These are phyloP conservation scores for Arothron firmamentum DNA, from an alignment of 2,113 vertebrate species.

Conservation along the genomic window DNA sequence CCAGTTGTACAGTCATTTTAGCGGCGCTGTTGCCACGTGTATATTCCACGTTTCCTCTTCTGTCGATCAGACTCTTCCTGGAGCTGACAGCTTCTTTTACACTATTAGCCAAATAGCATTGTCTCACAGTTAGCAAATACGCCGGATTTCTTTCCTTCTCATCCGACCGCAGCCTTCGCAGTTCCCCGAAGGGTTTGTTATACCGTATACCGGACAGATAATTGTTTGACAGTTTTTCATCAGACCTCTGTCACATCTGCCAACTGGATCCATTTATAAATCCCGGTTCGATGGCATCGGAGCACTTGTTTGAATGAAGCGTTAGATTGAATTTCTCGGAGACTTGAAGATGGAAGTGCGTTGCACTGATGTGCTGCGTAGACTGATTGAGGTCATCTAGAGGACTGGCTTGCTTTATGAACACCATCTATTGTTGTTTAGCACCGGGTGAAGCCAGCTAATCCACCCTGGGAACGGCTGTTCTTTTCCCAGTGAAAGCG, in stretches of 20 bases:
- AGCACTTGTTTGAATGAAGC: slow-evolving; percentile 37
- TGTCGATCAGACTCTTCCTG: not conserved
- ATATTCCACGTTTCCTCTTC: slow-evolving; percentile 8
- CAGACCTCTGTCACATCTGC: slow-evolving; percentile 31
- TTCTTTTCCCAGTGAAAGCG: slow-evolving; percentile 29
- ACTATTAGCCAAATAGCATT: slow-evolving; percentile 4
- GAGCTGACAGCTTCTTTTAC: slow-evolving; percentile 2
- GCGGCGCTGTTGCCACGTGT: slow-evolving; percentile 8
- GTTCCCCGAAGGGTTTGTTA: slow-evolving; percentile 34
- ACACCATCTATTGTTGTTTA: slow-evolving; percentile 31
- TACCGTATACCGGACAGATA: slow-evolving; percentile 21
- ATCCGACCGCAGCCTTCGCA: slow-evolving; percentile 28
- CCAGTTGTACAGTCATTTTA: slow-evolving; percentile 44
- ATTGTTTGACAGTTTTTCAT: slow-evolving; percentile 36
- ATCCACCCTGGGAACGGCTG: slow-evolving; percentile 45
- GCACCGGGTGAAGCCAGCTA: slow-evolving; percentile 34
- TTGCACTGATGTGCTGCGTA: slow-evolving; percentile 27
- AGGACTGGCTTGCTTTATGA: slow-evolving; percentile 31
- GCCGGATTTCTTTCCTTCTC: slow-evolving; percentile 15
- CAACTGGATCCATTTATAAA: slow-evolving; percentile 49
- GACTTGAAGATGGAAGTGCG: slow-evolving; percentile 32
- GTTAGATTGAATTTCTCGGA: slow-evolving; percentile 40
- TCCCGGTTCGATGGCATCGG: slow-evolving; percentile 19
- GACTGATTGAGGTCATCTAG: slow-evolving; percentile 50
- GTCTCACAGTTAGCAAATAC: slow-evolving; percentile 8